These are phyloP conservation scores for Oxyura jamaicensis DNA, from an alignment of 2,113 vertebrate genomes.

Conservation along the genomic window DNA sequence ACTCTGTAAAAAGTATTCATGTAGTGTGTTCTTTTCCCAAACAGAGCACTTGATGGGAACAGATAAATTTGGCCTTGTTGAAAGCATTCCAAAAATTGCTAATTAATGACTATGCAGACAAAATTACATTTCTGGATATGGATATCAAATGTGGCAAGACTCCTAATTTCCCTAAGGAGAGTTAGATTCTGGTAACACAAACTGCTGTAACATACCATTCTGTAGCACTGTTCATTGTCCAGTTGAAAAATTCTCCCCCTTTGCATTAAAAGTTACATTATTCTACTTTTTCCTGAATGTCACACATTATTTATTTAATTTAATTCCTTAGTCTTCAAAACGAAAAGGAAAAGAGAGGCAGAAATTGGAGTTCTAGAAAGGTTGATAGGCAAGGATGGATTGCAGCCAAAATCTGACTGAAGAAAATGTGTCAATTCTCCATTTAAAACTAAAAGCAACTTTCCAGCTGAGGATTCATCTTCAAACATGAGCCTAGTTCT, in stretches of 20 bases:
- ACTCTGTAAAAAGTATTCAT: neutral
- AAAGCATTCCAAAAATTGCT: too few relatives aligned
- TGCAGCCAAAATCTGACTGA: constrained; percentile 32
- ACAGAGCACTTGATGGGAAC: neutral
- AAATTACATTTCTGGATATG: constrained; percentile 13
- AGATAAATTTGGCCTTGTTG: neutral
- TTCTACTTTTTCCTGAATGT: constrained; percentile 15
- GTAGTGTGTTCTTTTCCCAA: neutral
- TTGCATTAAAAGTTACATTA: constrained; percentile 16
- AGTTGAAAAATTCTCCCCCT: neutral
- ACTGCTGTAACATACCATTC: neutral
- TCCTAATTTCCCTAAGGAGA: neutral
- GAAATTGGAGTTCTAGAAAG: neutral
- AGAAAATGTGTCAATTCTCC: constrained; percentile 37
- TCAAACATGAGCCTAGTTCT: constrained; percentile 34
- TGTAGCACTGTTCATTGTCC: neutral
- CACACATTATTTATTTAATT: constrained; percentile 50
- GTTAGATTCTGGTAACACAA: neutral
- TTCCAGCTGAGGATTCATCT: constrained; percentile 52
- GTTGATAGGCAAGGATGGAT: constrained; percentile 21
- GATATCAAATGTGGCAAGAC: constrained; percentile 7
- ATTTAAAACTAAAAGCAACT: constrained; percentile 43
- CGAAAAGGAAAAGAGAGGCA: neutral
- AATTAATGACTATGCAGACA: too few relatives aligned
- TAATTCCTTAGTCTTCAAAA: constrained; percentile 14